These are phyloP conservation scores for Lepeophtheirus nordmannii DNA, from an alignment of 2,888 invertebrate genomes.

Conservation along the genomic window DNA sequence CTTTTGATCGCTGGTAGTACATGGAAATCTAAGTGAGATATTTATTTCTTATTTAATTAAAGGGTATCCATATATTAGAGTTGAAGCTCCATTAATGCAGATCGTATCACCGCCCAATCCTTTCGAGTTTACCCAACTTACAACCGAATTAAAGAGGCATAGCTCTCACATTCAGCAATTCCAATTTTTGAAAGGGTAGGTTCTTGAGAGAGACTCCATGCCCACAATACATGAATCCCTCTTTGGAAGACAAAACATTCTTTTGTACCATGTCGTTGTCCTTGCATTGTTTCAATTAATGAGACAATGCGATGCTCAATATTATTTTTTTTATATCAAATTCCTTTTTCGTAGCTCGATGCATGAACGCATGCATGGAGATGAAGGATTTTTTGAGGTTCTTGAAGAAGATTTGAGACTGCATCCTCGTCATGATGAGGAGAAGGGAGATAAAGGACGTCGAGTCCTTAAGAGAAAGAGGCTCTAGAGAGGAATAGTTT, in stretches of 20 bases:
- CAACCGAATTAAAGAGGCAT: slow-evolving; percentile 11
- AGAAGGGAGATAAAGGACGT: background rate
- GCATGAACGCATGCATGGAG: background rate
- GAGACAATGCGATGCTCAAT: background rate
- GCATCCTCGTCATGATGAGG: too few relatives aligned
- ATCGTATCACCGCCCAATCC: background rate
- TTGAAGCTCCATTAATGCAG: slow-evolving; percentile 6
- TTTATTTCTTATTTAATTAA: background rate
- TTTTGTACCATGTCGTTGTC: background rate
- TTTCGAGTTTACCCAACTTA: slow-evolving; percentile 9
- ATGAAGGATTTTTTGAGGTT: background rate
- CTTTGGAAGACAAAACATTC: background rate
- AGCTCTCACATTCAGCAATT: background rate
- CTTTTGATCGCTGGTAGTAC: slow-evolving; percentile 78
- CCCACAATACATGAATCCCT: slow-evolving; percentile 16
- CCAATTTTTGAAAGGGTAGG: slow-evolving; percentile 2
- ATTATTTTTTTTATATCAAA: background rate
- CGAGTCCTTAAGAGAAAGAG: background rate
- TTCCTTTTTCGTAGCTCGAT: background rate
- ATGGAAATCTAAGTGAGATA: slow-evolving; percentile 52
- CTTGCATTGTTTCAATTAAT: background rate
- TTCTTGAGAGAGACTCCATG: slow-evolving; percentile 10
- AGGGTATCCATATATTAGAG: slow-evolving; percentile 9
- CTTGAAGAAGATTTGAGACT: background rate
- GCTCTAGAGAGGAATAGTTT: background rate